phyloP scores from a whole-genome alignment of 2,797 vertebrate species.

The Phataginus tricuspis region DNA sequence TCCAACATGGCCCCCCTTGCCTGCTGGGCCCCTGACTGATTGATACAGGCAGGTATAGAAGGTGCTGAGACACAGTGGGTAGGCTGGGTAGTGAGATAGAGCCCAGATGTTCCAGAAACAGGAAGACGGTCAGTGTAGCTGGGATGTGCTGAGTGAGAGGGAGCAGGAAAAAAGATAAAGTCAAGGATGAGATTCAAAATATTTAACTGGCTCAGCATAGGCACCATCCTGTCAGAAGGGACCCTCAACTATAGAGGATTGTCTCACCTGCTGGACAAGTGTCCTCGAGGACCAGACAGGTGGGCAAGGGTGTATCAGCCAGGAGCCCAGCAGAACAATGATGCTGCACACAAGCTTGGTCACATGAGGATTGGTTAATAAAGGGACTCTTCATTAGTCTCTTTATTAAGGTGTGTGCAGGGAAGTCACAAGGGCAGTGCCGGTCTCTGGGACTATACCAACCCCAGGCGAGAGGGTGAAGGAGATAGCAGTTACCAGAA shows the following conservation, averaged over 20 bases:
- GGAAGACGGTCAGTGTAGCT: not conserved
- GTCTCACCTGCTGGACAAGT: no score
- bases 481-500: not conserved
- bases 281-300: not conserved
- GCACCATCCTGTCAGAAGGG: not conserved
- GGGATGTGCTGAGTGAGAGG: not conserved
- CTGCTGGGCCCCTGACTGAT: not conserved
- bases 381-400: not conserved
- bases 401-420: not conserved
- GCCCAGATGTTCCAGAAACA: not conserved
- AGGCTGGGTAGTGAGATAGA: not conserved
- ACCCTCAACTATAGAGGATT: not conserved
- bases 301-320: no score
- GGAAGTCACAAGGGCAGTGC: not conserved
- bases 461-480: not conserved
- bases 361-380: not conserved
- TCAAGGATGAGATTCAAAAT: not conserved
- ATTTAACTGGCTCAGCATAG: not conserved
- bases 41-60: not conserved
- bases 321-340: not conserved
- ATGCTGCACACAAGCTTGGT: fast-evolving
- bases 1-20: not conserved
- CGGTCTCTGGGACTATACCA: not conserved
- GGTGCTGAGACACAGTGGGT: not conserved
- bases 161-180: not conserved